Conservation (phyloP, 1,140 invertebrate species). For the Globodera rostochiensis region DNA sequence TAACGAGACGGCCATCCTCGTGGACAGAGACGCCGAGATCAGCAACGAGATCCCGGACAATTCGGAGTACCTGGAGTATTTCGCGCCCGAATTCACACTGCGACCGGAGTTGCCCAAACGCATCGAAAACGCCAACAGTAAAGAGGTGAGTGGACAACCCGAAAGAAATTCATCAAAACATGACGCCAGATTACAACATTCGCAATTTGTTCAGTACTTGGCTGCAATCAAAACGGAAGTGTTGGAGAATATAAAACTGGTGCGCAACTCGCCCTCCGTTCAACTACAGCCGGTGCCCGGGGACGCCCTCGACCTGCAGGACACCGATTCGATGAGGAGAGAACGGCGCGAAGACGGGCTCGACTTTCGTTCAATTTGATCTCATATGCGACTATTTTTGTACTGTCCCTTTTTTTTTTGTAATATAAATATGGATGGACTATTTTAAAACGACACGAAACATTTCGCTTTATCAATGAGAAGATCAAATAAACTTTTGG, state of each 20-base stretch:
- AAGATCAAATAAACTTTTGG: too few relatives aligned
- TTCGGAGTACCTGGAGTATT: slow-evolving; percentile 91
- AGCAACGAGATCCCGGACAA: slow-evolving; percentile 84
- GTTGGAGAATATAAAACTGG: slow-evolving; percentile 53
- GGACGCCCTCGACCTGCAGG: slow-evolving; percentile 43
- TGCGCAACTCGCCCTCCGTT: slow-evolving; percentile 57
- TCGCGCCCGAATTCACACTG: slow-evolving; percentile 88
- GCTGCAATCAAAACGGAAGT: slow-evolving; percentile 56
- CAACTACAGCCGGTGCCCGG: slow-evolving; percentile 59
- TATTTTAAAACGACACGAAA: too few relatives aligned
- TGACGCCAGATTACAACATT: not conserved
- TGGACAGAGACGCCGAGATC: slow-evolving; percentile 79
- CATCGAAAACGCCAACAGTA: slow-evolving; percentile 87
- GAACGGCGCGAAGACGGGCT: not conserved
- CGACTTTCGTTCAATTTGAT: slow-evolving; percentile 4
- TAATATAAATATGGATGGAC: not conserved
- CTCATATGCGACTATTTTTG: not conserved
- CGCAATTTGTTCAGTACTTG: slow-evolving; percentile 43
- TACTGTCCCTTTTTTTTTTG: not conserved
- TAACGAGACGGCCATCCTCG: slow-evolving; percentile 90
- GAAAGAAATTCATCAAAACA: slow-evolving; percentile 23
- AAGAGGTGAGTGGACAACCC: slow-evolving; percentile 67
- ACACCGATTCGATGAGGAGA: slow-evolving; percentile 34
- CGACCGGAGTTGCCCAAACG: slow-evolving; percentile 83
- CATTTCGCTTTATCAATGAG: too few relatives aligned